Percentiles rank a stretch among this genome's conserved stretches.
Evolutionary conservation across 2,113 vertebrate genomes (phyloP).

Genomic region (Xiphophorus hellerii): DNA sequence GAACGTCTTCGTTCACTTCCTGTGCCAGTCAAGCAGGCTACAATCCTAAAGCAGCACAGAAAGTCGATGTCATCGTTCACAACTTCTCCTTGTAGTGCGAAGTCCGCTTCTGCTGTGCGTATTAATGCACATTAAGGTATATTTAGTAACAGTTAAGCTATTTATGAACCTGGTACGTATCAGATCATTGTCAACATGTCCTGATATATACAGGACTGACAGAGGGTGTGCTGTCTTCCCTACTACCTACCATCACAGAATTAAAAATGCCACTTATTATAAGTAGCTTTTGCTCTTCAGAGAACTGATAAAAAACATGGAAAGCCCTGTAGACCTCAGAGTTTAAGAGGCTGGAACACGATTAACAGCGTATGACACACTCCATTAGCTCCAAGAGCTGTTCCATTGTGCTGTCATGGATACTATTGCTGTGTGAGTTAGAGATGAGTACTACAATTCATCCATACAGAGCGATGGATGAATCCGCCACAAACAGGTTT

Average conservation of each 20-base stretch:
- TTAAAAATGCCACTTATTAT: slow-evolving; percentile 22
- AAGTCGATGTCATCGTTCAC: too few species aligned
- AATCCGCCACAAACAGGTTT: too few species aligned
- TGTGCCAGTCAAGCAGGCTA: too few species aligned
- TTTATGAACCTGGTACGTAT: not conserved
- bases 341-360: not conserved
- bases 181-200: too few species aligned
- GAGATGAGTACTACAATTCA: not conserved
- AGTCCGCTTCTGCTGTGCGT: too few species aligned
- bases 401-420: slow-evolving; percentile 6
- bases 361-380: slow-evolving; percentile 7
- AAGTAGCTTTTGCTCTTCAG: not conserved
- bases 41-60: too few species aligned
- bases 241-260: not conserved
- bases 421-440: not conserved
- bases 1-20: too few species aligned
- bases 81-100: too few species aligned
- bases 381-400: slow-evolving; percentile 2
- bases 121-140: too few species aligned
- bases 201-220: too few species aligned
- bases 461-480: not conserved
- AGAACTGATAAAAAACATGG: too few species aligned
- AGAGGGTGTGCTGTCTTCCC: too few species aligned
- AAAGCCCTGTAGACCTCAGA: not conserved
- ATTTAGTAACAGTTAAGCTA: not conserved